Evolutionary conservation across 2,113 vertebrate genomes (phyloP), one percentile per base, ranked within the genome.

Genomic region (Engraulis encrasicolus): DNA sequence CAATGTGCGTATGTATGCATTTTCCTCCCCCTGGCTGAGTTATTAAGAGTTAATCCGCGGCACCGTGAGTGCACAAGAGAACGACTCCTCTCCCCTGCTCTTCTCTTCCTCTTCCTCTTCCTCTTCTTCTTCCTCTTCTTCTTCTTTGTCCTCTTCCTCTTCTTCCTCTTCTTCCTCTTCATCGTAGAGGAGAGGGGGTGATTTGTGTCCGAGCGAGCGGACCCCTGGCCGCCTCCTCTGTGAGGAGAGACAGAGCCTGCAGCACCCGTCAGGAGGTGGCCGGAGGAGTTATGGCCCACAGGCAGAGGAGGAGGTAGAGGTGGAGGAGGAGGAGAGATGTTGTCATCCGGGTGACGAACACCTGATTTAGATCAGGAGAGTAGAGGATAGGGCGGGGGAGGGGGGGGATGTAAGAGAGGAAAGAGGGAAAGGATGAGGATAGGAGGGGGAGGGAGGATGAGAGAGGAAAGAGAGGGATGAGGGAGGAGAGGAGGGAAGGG

Each of bases 321-420:
- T n/a, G n/a, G n/a, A 45, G 3, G 40, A 45, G 9, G 40, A 9
- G 14, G 66, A 74, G 66, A 31, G 66, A 71, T 71, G 61, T 27
- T 3, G 27, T 34, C 61, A 23, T 11, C 66, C 4, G 31, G 34
- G 27, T 31, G 7, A 36, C 27, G 14, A 34, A 17, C 27, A 14
- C n/a, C 27, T 71, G 61, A 71, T 71, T 71, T 71, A 71, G 61
- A 71, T 71, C 61, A 71, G 61, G 2, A 23, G 58, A 31, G 58
- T 2, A 23, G 23, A 23, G 31, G 23, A 9, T 19, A 23, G n/a
- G 11, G 18, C 3, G 7, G 18, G 7, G 20, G n/a, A 61, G 54
- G 2, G 54, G 12, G 18, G 18, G 17, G 52, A 20, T 18, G 12
- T 17, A 18, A 52, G 12, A 52, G 7, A 15, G 7, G 18, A 7